These are phyloP conservation scores for Acanthornis magna DNA, from an alignment of 2,797 vertebrate genomes.

Conservation along the genomic window DNA sequence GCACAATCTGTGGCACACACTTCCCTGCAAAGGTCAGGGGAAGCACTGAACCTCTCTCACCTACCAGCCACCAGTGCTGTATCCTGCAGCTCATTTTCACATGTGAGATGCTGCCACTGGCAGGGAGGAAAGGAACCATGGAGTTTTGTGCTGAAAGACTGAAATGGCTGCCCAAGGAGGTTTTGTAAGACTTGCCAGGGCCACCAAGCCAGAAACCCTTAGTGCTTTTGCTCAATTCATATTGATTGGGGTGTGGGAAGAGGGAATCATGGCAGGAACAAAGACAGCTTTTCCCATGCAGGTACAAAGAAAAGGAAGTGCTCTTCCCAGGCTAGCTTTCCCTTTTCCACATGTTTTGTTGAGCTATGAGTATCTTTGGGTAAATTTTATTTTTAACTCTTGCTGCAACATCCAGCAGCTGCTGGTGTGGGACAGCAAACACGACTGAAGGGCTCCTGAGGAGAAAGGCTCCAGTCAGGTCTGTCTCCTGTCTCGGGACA, in stretches of 20 bases:
- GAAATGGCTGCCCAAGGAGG: background rate
- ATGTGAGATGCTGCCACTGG: background rate
- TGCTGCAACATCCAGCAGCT: background rate
- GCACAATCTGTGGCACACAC: background rate
- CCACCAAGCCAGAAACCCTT: background rate
- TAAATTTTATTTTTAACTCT: background rate
- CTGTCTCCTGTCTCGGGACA: background rate
- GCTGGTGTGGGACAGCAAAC: background rate
- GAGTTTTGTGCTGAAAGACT: background rate
- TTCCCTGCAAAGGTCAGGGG: background rate
- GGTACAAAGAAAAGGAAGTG: background rate
- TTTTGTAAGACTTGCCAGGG: background rate
- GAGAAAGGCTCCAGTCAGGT: background rate
- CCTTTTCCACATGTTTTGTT: background rate
- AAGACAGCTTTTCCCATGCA: background rate
- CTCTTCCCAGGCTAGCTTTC: background rate
- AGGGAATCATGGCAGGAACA: background rate
- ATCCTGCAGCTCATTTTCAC: background rate
- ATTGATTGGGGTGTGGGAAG: background rate
- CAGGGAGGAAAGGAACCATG: background rate
- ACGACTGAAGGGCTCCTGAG: background rate
- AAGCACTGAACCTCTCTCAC: background rate
- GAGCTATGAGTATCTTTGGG: background rate
- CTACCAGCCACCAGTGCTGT: accelerated
- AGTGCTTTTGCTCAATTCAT: background rate